Evolutionary conservation across 2,888 invertebrate species (phyloP), one percentile per base, ranked within the genome.

Genomic region (Magallana nippona): DNA sequence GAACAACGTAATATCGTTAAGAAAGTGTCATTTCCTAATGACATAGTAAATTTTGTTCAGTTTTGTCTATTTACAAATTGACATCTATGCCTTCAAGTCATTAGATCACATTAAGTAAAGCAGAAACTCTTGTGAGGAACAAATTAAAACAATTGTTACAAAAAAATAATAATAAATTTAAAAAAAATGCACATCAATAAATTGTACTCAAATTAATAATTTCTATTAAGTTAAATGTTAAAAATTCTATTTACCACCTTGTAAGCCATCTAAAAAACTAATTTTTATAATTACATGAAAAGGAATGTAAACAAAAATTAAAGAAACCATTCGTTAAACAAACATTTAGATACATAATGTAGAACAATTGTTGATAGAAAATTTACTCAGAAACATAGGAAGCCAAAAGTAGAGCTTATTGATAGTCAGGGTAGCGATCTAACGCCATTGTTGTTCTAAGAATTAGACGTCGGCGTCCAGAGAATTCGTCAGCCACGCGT

Each of bases 31-130:
- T 22, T 71, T 27, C 15, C 3, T 32, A 71, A 71, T 71, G 22
- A 71, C 71, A 27, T 32, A 27, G 32, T 71, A 32, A 71, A 71
- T 71, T 71, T 71, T 71, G 71, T 71, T 71, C 71, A 71, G 13
- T 10, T 22, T 27, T 19, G 71, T 71, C 27, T 27, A 71, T 71
- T 71, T 27, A 71, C 71, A 27, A 27, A 15, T 27, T 71, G 71
- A 17, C 71, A 71, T 71, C 32, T 71, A 32, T 71, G 32, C 32
- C 71, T 71, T 10, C 13, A 2, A 71, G 71, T 27, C 71, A 71
- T 71, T 71, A 27, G 32, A 71, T 27, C 17, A 13, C 11, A 13
- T 71, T 71, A 71, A 11, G 13, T 3, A 11, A 44, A 3, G 44
- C 44, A 8, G 1, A 27, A 71, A 71, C 1, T 11, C 27, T 22